Evolutionary conservation across 2,113 vertebrate genomes (phyloP).

Genomic region (Nesogale talazaci): DNA sequence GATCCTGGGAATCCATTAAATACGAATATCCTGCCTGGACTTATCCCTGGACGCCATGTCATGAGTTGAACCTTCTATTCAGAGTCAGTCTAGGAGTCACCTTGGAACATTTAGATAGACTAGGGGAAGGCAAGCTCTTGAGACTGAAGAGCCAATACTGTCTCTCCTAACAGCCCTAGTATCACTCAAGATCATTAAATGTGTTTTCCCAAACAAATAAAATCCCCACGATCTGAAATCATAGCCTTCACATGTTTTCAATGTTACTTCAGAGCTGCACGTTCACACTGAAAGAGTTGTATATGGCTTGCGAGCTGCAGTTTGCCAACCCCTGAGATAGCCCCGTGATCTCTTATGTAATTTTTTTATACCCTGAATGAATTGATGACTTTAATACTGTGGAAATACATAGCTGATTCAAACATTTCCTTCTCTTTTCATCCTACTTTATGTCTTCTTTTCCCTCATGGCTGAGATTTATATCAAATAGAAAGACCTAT

Average conservation of each 20-base stretch:
- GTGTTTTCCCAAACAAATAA: no score
- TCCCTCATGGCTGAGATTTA: neutral
- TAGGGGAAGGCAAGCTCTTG: no score
- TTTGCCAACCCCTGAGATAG: no score
- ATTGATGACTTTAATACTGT: neutral
- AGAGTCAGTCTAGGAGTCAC: neutral
- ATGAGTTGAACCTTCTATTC: neutral
- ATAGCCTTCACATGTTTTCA: no score
- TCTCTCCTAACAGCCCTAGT: no score
- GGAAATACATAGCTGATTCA: neutral
- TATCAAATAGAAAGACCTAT: neutral
- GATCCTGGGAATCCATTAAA: neutral
- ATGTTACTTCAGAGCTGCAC: no score
- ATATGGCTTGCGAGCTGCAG: no score
- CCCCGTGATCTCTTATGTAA: neutral
- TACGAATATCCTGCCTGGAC: neutral
- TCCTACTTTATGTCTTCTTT: neutral
- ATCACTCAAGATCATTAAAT: no score
- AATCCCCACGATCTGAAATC: no score
- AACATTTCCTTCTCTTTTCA: neutral
- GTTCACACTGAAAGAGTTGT: no score
- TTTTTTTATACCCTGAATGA: neutral
- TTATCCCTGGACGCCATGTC: neutral
- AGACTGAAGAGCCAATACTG: no score
- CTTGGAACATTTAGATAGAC: neutral